phyloP scores from a whole-genome alignment of 2,888 invertebrate species.

The Leptopilina myrica region DNA sequence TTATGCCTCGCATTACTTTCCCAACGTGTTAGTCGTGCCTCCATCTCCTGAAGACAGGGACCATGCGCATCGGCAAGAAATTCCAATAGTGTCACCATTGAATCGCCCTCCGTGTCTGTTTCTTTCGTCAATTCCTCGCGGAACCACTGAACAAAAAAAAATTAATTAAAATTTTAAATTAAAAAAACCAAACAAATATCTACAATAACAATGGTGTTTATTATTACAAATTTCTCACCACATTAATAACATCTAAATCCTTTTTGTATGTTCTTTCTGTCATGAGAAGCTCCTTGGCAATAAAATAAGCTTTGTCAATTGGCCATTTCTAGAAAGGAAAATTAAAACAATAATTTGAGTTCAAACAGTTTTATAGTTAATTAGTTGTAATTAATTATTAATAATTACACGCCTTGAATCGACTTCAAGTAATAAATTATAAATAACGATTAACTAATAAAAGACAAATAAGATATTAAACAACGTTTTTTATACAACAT shows the following conservation, averaged over 20 bases:
- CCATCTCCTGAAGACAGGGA: slow-evolving; percentile 87
- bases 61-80: slow-evolving; percentile 91
- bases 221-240: slow-evolving; percentile 79
- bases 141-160: slow-evolving; percentile 81
- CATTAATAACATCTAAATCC: slow-evolving; percentile 93
- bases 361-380: too few relatives aligned
- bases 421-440: too few relatives aligned
- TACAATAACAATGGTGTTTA: too few relatives aligned
- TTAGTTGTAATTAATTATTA: too few relatives aligned
- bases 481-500: slow-evolving; percentile 4
- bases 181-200: neutral
- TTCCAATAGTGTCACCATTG: slow-evolving; percentile 80
- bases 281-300: slow-evolving; percentile 95
- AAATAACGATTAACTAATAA: too few relatives aligned
- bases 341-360: neutral
- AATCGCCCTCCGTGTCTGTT: slow-evolving; percentile 81
- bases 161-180: slow-evolving; percentile 11
- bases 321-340: slow-evolving; percentile 79
- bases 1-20: slow-evolving; percentile 82
- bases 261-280: slow-evolving; percentile 97
- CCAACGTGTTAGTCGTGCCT: slow-evolving; percentile 86
- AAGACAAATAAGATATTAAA: neutral
- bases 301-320: slow-evolving; percentile 86
- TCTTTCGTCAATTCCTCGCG: slow-evolving; percentile 83
- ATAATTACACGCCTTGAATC: too few relatives aligned